Evolutionary conservation across 2,113 vertebrate genomes (phyloP).

Genomic region (Anhinga anhinga): DNA sequence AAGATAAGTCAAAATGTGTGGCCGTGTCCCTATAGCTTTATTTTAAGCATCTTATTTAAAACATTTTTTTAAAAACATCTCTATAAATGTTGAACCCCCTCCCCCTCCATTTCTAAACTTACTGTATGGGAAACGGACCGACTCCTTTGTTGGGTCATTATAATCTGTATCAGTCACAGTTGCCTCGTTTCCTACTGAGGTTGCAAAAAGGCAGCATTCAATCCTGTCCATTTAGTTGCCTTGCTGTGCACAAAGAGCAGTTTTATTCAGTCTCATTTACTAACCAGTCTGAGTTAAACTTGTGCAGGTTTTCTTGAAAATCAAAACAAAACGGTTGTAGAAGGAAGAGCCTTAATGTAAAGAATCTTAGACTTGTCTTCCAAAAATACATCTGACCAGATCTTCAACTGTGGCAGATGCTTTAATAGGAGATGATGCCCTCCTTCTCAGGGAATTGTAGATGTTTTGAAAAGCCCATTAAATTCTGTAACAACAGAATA

Average conservation of each 20-base stretch:
- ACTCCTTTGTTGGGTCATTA: neutral
- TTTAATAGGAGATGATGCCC: neutral
- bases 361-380: neutral
- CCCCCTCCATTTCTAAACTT: neutral
- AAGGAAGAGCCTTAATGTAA: neutral
- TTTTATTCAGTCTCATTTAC: neutral
- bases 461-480: neutral
- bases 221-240: neutral
- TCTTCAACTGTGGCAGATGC: neutral
- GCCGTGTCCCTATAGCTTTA: neutral
- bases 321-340: neutral
- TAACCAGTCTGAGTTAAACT: neutral
- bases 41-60: neutral
- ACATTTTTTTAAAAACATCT: neutral
- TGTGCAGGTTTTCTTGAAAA: neutral
- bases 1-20: neutral
- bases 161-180: too few relatives aligned
- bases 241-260: neutral
- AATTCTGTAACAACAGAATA: neutral
- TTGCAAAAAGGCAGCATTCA: neutral
- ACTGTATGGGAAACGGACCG: accelerated
- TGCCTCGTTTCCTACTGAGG: too few relatives aligned
- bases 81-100: neutral
- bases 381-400: neutral
- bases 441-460: neutral